Evolutionary conservation across 1,140 invertebrate genomes (phyloP).

Genomic region (Pogonomyrmex californicus): DNA sequence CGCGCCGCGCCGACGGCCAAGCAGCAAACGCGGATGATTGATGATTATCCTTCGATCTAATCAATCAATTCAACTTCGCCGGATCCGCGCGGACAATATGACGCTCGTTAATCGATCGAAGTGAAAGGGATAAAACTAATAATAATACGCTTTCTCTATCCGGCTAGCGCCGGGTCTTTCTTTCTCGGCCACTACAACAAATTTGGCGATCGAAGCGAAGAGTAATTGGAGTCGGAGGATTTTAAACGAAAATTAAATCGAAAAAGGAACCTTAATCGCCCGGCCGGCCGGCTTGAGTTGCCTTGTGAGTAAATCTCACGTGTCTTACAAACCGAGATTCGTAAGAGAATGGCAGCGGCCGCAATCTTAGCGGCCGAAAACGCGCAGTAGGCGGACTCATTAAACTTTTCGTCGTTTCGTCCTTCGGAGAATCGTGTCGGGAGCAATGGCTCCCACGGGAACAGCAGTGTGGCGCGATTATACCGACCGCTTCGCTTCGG

Average conservation of each 20-base stretch:
- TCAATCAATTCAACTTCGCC: constrained; percentile 56
- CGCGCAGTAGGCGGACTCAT: constrained; percentile 78
- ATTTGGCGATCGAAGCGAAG: too few relatives aligned
- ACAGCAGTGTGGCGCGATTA: constrained; percentile 80
- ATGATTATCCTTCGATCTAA: constrained; percentile 55
- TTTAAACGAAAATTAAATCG: neutral
- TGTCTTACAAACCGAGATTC: constrained; percentile 26
- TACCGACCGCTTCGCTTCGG: constrained; percentile 68
- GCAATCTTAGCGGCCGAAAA: constrained; percentile 68
- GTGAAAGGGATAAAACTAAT: neutral
- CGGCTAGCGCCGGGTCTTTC: too few relatives aligned
- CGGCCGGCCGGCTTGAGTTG: neutral
- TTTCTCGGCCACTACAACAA: too few relatives aligned
- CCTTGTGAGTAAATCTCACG: neutral
- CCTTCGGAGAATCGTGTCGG: constrained; percentile 79
- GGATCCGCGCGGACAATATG: constrained; percentile 11
- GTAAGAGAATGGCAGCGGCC: constrained; percentile 42
- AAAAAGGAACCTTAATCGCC: neutral
- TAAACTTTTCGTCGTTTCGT: constrained; percentile 86
- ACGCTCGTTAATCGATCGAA: constrained; percentile 47
- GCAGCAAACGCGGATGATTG: constrained; percentile 21
- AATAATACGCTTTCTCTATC: neutral
- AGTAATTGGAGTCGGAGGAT: too few relatives aligned
- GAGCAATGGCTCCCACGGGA: constrained; percentile 79
- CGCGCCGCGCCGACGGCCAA: neutral